A percentile compares a stretch with the other conserved stretches of the same genome.
Evolutionary conservation across 2,797 vertebrate genomes (phyloP).

Genomic region (Urosaurus nigricauda): DNA sequence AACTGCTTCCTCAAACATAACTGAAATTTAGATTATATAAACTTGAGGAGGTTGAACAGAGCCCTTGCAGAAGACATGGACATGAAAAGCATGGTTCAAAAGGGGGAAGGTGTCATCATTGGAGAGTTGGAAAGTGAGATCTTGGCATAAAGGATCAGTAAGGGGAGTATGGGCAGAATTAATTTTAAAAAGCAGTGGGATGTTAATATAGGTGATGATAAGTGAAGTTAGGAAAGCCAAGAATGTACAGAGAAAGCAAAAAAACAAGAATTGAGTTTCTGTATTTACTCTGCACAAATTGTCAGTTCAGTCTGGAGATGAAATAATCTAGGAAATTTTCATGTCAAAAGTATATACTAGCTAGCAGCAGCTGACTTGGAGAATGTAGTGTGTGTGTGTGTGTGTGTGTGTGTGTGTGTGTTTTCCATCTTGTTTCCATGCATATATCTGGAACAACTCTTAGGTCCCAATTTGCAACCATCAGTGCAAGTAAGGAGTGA

Average conservation of each 20-base stretch:
- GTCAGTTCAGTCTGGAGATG: not conserved
- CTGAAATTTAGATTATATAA: not conserved
- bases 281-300: not conserved
- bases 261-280: not conserved
- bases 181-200: not conserved
- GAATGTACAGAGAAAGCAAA: too few relatives aligned
- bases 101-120: not conserved
- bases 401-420: too few relatives aligned
- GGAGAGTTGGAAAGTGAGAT: not conserved
- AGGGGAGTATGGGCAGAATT: not conserved
- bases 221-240: too few relatives aligned
- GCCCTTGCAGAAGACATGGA: not conserved
- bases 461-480: too few relatives aligned
- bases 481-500: too few relatives aligned
- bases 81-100: not conserved
- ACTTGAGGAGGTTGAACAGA: not conserved
- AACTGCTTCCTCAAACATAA: not conserved
- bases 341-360: not conserved
- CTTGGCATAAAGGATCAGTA: not conserved
- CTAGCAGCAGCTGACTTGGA: not conserved
- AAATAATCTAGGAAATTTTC: slow-evolving; percentile 3
- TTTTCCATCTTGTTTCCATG: too few relatives aligned
- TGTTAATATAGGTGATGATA: not conserved
- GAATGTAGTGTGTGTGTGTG: not conserved
- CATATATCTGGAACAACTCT: not conserved